phyloP scores from a whole-genome alignment of 2,797 vertebrate genomes.

The Gymnodraco acuticeps region DNA sequence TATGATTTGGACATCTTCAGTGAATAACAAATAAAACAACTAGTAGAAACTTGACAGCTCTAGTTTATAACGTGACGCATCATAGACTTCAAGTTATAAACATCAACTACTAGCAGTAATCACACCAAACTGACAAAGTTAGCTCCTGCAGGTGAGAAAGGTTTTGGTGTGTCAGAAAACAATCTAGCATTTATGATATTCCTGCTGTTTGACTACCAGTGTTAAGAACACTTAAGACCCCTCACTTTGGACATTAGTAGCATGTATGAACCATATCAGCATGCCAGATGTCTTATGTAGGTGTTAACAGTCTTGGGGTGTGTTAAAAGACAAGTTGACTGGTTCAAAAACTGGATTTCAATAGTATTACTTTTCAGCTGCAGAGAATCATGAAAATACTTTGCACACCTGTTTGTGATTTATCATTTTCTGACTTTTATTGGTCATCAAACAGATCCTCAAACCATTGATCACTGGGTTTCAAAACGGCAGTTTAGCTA shows the following conservation, averaged over 20 bases:
- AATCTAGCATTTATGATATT: neutral
- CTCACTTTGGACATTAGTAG: too few species aligned
- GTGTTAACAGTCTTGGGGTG: neutral
- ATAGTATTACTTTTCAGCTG: neutral
- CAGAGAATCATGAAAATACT: neutral
- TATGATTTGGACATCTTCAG: too few species aligned
- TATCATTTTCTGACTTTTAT: neutral
- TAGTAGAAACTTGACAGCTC: too few species aligned
- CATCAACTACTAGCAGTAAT: neutral
- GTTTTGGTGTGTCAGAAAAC: neutral
- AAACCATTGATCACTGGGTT: neutral
- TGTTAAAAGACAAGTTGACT: too few species aligned
- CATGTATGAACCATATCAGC: neutral
- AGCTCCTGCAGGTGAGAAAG: too few species aligned
- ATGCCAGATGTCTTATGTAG: neutral
- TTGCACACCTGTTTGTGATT: neutral
- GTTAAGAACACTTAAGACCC: neutral
- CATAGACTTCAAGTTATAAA: neutral
- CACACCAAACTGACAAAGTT: too few species aligned
- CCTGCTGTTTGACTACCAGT: neutral
- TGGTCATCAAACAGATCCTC: neutral
- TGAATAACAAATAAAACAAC: too few species aligned
- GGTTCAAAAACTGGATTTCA: neutral
- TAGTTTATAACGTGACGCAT: too few species aligned
- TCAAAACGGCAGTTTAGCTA: neutral